Percentiles rank a stretch among this genome's conserved stretches.
Conservation (phyloP, 2,113 vertebrate genomes). For the Macquaria australasica region DNA sequence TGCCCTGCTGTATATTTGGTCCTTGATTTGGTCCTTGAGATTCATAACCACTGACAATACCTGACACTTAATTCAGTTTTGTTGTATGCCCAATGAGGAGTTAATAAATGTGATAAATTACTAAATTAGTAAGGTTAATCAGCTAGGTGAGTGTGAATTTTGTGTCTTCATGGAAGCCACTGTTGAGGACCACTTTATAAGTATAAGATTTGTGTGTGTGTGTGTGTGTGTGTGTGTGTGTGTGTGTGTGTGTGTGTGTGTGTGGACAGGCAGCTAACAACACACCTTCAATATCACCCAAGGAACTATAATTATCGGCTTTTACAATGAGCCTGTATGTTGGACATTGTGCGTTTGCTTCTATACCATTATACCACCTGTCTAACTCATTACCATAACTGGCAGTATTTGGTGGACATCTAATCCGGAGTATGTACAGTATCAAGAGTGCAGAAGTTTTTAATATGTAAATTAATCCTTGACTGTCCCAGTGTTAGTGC, state of each 20-base stretch:
- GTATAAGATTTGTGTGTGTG: background rate
- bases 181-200: slow-evolving; percentile 12
- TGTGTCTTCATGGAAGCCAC: background rate
- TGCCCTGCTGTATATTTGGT: background rate
- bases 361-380: background rate
- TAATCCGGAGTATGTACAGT: background rate
- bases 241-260: background rate
- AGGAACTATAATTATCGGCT: slow-evolving; percentile 30
- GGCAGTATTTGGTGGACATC: background rate
- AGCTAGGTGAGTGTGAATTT: background rate
- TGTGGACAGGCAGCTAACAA: slow-evolving; percentile 8
- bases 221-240: background rate
- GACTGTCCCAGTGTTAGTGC: background rate
- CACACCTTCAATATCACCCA: slow-evolving; percentile 3
- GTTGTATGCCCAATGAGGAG: background rate
- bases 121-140: background rate
- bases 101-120: background rate
- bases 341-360: background rate
- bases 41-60: background rate
- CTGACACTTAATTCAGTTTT: background rate
- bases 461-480: background rate
- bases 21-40: background rate
- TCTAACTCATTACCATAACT: background rate
- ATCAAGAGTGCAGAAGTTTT: background rate
- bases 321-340: slow-evolving; percentile 11